Evolutionary conservation across 2,888 invertebrate genomes (phyloP).

Genomic region (Mellilla xanthometata): DNA sequence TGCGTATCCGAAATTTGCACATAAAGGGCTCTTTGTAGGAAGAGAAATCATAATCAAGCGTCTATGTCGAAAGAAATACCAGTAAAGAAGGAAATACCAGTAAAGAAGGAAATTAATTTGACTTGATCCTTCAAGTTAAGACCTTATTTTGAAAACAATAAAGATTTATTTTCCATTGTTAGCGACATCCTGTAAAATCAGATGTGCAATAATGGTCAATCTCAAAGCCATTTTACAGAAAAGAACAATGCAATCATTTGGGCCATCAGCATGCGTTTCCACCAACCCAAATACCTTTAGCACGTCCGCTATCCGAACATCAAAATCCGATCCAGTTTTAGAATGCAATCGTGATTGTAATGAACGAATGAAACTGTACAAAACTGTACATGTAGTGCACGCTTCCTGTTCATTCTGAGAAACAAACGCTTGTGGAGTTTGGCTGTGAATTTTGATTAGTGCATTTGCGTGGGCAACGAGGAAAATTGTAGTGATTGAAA

Average conservation of each 20-base stretch:
- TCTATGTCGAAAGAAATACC: too few species aligned
- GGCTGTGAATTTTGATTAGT: conserved; percentile 30
- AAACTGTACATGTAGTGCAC: conserved; percentile 35
- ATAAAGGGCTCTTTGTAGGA: too few species aligned
- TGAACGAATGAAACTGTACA: conserved; percentile 32
- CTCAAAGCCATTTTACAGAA: conserved; percentile 1
- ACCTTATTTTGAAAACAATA: background rate
- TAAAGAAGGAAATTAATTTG: too few species aligned
- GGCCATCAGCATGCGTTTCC: conserved; percentile 15
- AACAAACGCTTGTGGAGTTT: conserved; percentile 33
- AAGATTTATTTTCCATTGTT: background rate
- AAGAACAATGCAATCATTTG: conserved; percentile 11
- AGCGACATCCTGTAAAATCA: background rate
- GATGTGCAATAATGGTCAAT: conserved; percentile 4
- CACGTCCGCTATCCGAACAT: conserved; percentile 29
- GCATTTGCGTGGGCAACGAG: conserved; percentile 12
- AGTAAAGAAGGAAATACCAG: too few species aligned
- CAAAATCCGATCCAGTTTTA: conserved; percentile 38
- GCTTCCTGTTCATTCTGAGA: conserved; percentile 55
- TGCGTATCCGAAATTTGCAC: too few species aligned
- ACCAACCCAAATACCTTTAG: conserved; percentile 24
- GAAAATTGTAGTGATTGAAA: conserved; percentile 24
- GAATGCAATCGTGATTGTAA: conserved; percentile 40
- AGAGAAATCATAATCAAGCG: too few species aligned
- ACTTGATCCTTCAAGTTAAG: too few species aligned